Percentiles rank a stretch among this genome's conserved stretches.
phyloP scores from a whole-genome alignment of 2,113 vertebrate species.

The Acinonyx jubatus region DNA sequence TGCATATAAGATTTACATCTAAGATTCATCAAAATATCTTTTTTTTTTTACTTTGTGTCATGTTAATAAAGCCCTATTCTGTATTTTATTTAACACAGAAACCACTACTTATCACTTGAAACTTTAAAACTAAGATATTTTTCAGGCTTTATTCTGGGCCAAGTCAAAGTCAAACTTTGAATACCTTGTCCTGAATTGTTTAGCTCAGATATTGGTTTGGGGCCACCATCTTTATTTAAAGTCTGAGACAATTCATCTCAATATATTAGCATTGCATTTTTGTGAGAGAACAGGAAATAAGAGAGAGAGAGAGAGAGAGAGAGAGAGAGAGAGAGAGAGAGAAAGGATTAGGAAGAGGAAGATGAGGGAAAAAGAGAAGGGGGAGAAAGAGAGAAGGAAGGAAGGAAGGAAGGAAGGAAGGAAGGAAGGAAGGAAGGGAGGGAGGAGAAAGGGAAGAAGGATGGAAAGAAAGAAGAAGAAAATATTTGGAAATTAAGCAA shows the following conservation, averaged over 20 bases:
- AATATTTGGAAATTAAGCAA: neutral
- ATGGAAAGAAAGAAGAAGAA: neutral
- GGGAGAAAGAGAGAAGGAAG: neutral
- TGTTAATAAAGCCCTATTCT: neutral
- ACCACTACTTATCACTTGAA: neutral
- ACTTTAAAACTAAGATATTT: neutral
- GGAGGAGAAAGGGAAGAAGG: fast-evolving
- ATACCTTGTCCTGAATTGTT: neutral
- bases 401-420: neutral
- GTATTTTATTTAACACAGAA: neutral
- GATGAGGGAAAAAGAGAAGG: neutral
- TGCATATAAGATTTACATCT: neutral
- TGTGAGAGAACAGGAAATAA: constrained; percentile 66
- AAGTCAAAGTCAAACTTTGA: neutral
- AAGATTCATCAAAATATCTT: neutral
- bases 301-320: constrained; percentile 27
- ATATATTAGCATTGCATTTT: neutral
- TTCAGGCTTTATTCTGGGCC: neutral
- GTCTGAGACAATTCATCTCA: neutral
- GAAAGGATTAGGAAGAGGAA: neutral
- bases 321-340: neutral
- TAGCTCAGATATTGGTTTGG: neutral
- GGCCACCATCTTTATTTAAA: neutral
- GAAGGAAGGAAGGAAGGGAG: neutral
- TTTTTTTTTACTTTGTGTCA: neutral